Evolutionary conservation across 2,113 vertebrate species (phyloP).

Genomic region (Morone chrysops): DNA sequence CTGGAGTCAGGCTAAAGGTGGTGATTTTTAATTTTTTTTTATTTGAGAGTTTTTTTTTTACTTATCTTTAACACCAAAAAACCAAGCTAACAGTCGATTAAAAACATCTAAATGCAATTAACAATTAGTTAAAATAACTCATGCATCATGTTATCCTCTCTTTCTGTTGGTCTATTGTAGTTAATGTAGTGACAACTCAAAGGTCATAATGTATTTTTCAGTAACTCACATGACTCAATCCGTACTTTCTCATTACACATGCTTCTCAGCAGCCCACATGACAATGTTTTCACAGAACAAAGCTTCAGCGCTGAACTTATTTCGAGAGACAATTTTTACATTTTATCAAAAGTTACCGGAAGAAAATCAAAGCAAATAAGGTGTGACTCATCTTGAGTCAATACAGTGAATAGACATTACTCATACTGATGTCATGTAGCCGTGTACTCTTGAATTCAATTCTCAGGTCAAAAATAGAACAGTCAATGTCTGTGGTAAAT

Average conservation of each 20-base stretch:
- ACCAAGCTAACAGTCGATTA: not conserved
- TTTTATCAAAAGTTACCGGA: conserved; percentile 55
- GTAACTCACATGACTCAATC: conserved; percentile 47
- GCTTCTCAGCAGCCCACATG: conserved; percentile 17
- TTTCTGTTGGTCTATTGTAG: not conserved
- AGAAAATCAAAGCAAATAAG: conserved; percentile 51
- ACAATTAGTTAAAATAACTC: not conserved
- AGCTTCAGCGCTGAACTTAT: conserved; percentile 18
- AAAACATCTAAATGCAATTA: conserved; percentile 5
- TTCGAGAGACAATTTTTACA: conserved; percentile 28
- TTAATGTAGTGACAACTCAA: conserved; percentile 16
- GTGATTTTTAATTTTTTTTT: not conserved
- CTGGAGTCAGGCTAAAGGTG: conserved; percentile 8
- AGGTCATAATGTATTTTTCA: conserved; percentile 12
- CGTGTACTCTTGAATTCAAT: conserved; percentile 60
- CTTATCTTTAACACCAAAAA: not conserved
- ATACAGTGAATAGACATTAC: conserved; percentile 73
- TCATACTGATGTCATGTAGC: conserved; percentile 74
- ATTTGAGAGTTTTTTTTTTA: not conserved
- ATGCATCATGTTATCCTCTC: not conserved
- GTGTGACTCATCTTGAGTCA: conserved; percentile 78
- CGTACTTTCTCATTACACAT: conserved; percentile 38
- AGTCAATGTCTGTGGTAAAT: conserved; percentile 61
- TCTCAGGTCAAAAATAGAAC: conserved; percentile 73
- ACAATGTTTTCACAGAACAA: conserved; percentile 37